Evolutionary conservation across 2,888 invertebrate species (phyloP).

Genomic region (Lasius platythorax): DNA sequence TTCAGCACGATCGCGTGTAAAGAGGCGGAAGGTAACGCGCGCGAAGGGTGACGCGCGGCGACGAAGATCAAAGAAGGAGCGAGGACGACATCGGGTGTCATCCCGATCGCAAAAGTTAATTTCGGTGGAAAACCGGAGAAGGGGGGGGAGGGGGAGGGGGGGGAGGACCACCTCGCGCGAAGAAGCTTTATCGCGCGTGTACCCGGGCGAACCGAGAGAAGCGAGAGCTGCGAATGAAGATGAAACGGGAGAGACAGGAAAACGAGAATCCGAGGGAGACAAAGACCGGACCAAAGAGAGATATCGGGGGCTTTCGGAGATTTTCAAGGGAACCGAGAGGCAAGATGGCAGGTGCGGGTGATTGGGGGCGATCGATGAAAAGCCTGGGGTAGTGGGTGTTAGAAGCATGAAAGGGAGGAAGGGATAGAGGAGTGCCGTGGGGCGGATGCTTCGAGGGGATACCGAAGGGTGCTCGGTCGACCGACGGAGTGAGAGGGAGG

Average conservation of each 20-base stretch:
- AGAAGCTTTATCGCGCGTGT: slow-evolving; percentile 38
- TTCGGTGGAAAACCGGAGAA: slow-evolving; percentile 32
- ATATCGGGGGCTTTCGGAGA: slow-evolving; percentile 73
- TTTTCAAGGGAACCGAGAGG: slow-evolving; percentile 78
- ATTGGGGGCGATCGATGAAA: slow-evolving; percentile 85
- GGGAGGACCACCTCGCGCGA: neutral
- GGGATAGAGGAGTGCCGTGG: slow-evolving; percentile 52
- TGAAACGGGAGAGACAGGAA: slow-evolving; percentile 3
- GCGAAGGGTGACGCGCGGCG: slow-evolving; percentile 9
- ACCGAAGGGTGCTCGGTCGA: slow-evolving; percentile 67
- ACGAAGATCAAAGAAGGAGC: slow-evolving; percentile 39
- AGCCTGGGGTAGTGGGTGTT: slow-evolving; percentile 69
- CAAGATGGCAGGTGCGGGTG: slow-evolving; percentile 82
- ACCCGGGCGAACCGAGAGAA: slow-evolving; percentile 16
- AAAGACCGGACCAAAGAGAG: slow-evolving; percentile 50
- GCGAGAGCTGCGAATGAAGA: slow-evolving; percentile 54
- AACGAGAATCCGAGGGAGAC: neutral
- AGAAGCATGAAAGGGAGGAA: slow-evolving; percentile 55
- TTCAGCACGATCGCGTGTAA: slow-evolving; percentile 46
- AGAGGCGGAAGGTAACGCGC: slow-evolving; percentile 43
- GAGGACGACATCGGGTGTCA: slow-evolving; percentile 35
- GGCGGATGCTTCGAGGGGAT: slow-evolving; percentile 65
- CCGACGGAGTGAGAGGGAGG: neutral
- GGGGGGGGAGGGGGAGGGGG: neutral
- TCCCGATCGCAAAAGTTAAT: slow-evolving; percentile 51